These are phyloP conservation scores for Aleiodes alternator DNA, from an alignment of 2,888 invertebrate genomes.

Conservation along the genomic window DNA sequence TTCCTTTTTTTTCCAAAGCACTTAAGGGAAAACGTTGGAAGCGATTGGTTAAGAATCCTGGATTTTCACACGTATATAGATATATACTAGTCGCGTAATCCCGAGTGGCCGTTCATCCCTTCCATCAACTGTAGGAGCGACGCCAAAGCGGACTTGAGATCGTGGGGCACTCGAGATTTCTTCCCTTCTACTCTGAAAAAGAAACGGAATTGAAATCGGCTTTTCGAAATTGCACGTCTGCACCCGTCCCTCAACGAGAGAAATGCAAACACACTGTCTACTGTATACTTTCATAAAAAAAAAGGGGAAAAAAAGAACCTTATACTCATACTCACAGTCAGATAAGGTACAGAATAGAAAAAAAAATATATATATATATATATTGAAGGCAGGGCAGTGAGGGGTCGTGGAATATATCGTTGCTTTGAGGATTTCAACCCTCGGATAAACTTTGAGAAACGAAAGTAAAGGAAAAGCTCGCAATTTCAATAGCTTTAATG, in stretches of 20 bases:
- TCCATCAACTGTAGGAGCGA: slow-evolving; percentile 38
- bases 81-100: slow-evolving; percentile 63
- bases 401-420: slow-evolving; percentile 57
- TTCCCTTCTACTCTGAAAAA: slow-evolving; percentile 61
- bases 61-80: slow-evolving; percentile 65
- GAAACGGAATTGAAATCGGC: slow-evolving; percentile 73
- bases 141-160: slow-evolving; percentile 42
- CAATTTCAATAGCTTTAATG: slow-evolving; percentile 62
- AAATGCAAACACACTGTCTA: slow-evolving; percentile 71
- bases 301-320: slow-evolving; percentile 41
- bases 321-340: slow-evolving; percentile 3
- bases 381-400: slow-evolving; percentile 49
- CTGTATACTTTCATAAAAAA: slow-evolving; percentile 46
- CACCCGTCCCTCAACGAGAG: slow-evolving; percentile 62
- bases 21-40: slow-evolving; percentile 22
- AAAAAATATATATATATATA: slow-evolving; percentile 50
- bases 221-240: slow-evolving; percentile 71
- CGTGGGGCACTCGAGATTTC: slow-evolving; percentile 64
- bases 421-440: slow-evolving; percentile 67
- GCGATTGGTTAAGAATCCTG: slow-evolving; percentile 54
- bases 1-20: slow-evolving; percentile 4
- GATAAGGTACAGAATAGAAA: slow-evolving; percentile 43
- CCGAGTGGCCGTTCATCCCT: slow-evolving; percentile 55
- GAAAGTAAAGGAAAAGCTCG: slow-evolving; percentile 60
- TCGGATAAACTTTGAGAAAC: slow-evolving; percentile 51